Evolutionary conservation across 2,888 invertebrate genomes (phyloP).

Genomic region (Heliconius hortense): DNA sequence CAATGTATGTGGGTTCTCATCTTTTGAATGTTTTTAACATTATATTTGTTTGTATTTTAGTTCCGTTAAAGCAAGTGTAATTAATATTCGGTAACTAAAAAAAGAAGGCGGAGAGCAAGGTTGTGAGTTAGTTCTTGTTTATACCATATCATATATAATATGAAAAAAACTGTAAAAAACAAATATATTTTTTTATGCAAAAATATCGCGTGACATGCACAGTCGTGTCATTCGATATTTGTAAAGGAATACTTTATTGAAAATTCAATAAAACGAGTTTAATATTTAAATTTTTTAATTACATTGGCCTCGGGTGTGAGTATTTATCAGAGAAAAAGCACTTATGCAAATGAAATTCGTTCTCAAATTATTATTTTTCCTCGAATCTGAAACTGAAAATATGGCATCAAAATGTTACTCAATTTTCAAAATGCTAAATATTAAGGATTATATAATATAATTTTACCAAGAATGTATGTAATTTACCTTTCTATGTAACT

Average conservation of each 20-base stretch:
- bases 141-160: neutral
- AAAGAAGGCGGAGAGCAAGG: neutral
- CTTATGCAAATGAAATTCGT: conserved; percentile 13
- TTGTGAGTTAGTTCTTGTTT: neutral
- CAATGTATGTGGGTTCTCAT: neutral
- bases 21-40: neutral
- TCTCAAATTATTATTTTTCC: conserved; percentile 1
- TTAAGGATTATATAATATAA: neutral
- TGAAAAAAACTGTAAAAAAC: neutral
- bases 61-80: neutral
- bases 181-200: neutral
- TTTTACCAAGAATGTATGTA: too few relatives aligned
- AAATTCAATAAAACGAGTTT: conserved; percentile 21
- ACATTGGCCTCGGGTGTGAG: conserved; percentile 23
- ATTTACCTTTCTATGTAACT: too few relatives aligned
- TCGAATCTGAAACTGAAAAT: neutral
- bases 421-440: neutral
- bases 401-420: neutral
- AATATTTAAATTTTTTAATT: conserved; percentile 20
- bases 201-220: conserved; percentile 5
- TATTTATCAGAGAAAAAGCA: conserved; percentile 16
- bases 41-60: neutral
- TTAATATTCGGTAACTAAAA: neutral
- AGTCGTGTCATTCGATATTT: conserved; percentile 18
- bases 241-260: conserved; percentile 12